Evolutionary conservation across 1,140 invertebrate genomes (phyloP), one percentile per base, ranked within the genome.

Genomic region (Tetragnatha versicolor): DNA sequence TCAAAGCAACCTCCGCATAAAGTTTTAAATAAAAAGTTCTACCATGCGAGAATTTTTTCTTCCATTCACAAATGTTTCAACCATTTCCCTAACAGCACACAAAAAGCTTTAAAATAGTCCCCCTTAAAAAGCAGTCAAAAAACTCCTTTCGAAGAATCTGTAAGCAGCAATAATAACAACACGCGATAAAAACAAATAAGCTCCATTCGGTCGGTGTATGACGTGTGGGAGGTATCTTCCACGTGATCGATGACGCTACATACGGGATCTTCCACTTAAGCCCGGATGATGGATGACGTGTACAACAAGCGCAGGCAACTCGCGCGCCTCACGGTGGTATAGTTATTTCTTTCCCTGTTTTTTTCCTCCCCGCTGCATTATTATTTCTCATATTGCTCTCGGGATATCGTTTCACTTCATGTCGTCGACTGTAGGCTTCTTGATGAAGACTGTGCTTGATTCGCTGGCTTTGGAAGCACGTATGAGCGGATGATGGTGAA

Each of bases 231-330:
- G 65, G 65, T 22, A 33, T 22, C 65, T 33, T 20, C 22, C 65
- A 51, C 29, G 42, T 68, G 65, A 68, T 68, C 65, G 65, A 68
- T 68, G 65, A 33, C 45, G 25, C 33, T 51, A 33, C 65, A 31
- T 68, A 31, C n/a, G 65, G 65, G 45, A 51, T 22, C 65, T 31
- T 68, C 65, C 31, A 49, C 65, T 47, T 39, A 68, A 68, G 51
- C 20, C 65, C 45, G 14, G 51, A 51, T 68, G 65, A 68, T 68
- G 65, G 65, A 68, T 68, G 65, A 51, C 65, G 17, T n/a, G n/a
- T 33, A 68, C 65, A 68, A 68, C 65, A 68, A 47, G 42, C 14
- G n/a, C 65, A 17, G 65, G 51, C 65, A 49, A 68, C 65, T n/a
- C 27, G 65, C 25, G 65, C 47, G 17, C 42, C 47, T 49, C 39